Evolutionary conservation across 1,140 invertebrate genomes (phyloP).

Genomic region (Lepidurus apus): DNA sequence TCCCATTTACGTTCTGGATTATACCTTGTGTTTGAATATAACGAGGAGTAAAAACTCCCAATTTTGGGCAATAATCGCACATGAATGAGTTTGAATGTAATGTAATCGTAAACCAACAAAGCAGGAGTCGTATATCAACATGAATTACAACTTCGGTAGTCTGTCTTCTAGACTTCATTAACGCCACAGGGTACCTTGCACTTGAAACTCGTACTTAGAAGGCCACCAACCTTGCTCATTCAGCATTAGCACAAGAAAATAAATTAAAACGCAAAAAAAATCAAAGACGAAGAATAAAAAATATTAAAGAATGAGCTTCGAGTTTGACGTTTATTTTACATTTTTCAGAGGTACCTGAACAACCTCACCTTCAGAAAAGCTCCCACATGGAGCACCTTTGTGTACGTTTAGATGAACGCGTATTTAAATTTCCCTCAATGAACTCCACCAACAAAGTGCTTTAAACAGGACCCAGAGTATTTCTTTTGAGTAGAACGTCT

Average conservation of each 20-base stretch:
- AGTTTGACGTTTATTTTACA: neutral
- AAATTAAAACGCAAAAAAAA: neutral
- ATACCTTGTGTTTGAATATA: neutral
- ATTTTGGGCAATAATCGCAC: neutral
- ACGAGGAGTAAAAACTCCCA: neutral
- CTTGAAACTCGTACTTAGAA: neutral
- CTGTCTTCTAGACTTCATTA: conserved; percentile 14
- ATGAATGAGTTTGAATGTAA: neutral
- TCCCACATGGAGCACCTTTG: neutral
- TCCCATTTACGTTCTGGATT: neutral
- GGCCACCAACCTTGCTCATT: conserved; percentile 14
- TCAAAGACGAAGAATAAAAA: neutral
- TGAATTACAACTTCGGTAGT: conserved; percentile 7
- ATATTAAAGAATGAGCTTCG: neutral
- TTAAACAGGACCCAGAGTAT: neutral
- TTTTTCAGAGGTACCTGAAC: neutral
- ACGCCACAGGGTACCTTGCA: conserved; percentile 4
- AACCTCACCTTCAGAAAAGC: neutral
- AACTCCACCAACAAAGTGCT: neutral
- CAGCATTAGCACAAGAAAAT: neutral
- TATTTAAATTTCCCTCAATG: conserved; percentile 7
- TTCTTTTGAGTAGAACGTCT: neutral
- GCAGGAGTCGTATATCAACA: neutral
- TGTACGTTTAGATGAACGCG: neutral
- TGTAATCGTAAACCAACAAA: neutral